phyloP scores from a whole-genome alignment of 2,797 vertebrate genomes.

The Platalea minor region DNA sequence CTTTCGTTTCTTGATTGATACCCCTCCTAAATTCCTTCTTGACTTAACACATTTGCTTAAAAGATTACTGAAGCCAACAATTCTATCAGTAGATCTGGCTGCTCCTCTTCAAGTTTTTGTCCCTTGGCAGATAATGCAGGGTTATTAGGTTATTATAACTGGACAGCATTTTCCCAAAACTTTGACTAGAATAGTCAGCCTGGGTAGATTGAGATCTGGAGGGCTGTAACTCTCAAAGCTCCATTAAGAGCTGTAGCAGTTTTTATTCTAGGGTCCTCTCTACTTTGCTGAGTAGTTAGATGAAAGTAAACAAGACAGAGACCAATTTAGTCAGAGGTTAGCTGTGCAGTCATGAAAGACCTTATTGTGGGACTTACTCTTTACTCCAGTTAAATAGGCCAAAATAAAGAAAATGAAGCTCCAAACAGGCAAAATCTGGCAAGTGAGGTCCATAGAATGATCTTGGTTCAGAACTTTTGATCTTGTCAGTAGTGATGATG shows the following conservation, averaged over 20 bases:
- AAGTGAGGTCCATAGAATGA: background rate
- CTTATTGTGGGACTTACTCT: background rate
- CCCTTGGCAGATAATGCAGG: background rate
- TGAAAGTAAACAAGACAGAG: background rate
- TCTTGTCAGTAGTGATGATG: background rate
- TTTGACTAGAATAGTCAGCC: background rate
- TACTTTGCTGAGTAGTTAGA: background rate
- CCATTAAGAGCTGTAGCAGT: background rate
- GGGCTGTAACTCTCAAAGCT: background rate
- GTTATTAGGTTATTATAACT: background rate
- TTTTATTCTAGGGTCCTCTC: background rate
- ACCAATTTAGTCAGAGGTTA: background rate
- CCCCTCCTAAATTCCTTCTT: background rate
- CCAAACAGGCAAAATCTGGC: background rate
- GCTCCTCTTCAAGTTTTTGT: background rate
- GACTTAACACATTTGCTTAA: background rate
- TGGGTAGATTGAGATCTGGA: background rate
- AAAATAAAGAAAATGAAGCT: background rate
- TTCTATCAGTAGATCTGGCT: background rate
- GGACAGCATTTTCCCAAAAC: background rate
- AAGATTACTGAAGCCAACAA: background rate
- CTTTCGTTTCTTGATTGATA: background rate
- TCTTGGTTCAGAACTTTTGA: background rate
- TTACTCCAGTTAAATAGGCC: background rate
- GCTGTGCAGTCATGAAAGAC: background rate